These are phyloP conservation scores for Lordiphosa fenestrarum DNA, from an alignment of 2,888 invertebrate genomes.

Conservation along the genomic window DNA sequence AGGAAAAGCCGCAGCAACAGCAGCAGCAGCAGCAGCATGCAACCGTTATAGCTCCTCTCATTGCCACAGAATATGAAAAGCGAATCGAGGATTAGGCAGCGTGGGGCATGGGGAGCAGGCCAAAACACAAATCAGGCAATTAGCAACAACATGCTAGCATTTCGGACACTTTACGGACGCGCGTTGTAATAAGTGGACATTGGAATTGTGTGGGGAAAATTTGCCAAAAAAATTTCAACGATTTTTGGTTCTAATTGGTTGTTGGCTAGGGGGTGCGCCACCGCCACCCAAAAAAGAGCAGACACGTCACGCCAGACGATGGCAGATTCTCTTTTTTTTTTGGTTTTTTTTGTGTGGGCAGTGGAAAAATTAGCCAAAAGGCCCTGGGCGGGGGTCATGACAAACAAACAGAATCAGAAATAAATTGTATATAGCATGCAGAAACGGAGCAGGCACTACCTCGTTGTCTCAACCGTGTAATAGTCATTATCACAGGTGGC, in stretches of 20 bases:
- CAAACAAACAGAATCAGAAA: conserved; percentile 2
- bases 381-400: conserved; percentile 18
- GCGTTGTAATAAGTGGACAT: conserved; percentile 64
- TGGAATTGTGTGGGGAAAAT: conserved; percentile 39
- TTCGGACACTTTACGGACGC: conserved; percentile 55
- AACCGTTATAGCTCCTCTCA: conserved; percentile 46
- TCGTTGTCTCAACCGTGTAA: conserved; percentile 9
- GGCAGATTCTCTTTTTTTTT: conserved; percentile 44
- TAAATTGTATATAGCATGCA: conserved; percentile 3
- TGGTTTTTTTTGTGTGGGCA: conserved; percentile 53
- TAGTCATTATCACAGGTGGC: conserved; percentile 33
- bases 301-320: conserved; percentile 53
- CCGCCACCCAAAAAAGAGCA: conserved; percentile 29
- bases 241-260: conserved; percentile 45
- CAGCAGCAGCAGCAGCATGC: conserved; percentile 20
- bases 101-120: background rate
- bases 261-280: conserved; percentile 16
- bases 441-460: conserved; percentile 2
- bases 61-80: conserved; percentile 27
- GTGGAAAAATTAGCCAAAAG: conserved; percentile 60
- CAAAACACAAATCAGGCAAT: conserved; percentile 55
- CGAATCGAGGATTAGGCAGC: background rate
- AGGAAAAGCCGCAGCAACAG: conserved; percentile 6
- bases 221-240: conserved; percentile 51
- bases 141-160: conserved; percentile 64